Base-by-base conservation (phyloP, 2,888 invertebrate genomes). In the Latheticus oryzae region DNA sequence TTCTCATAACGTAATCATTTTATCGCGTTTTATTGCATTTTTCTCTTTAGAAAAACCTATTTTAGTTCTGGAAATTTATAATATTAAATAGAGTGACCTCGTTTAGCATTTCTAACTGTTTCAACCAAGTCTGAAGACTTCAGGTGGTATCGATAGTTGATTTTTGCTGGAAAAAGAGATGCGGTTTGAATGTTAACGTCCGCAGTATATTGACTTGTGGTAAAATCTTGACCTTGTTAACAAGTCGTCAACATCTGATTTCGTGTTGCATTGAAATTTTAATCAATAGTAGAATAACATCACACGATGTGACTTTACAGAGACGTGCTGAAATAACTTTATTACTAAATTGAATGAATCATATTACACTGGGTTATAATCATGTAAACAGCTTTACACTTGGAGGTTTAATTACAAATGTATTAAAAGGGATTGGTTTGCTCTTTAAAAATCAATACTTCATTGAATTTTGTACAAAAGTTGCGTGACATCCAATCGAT, bases 401-500 rank as follows among this genome's bases (percentile, higher is more conserved):
- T 16, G 40, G 5, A 15, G 40, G 19, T 24, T 40, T 42, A 26
- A 42, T 42, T 42, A 16, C 42, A 15, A 15, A 15, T 42, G 11
- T 28, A 28, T 28, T 19, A 19, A 19, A 19, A 2, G 28, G 12
- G 38, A 2, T 5, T 5, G 7, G 11, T 13, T 3, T 7, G 9
- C n/a, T 11, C 38, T 17, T n/a, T n/a, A n/a, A 21, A 37, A 38
- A 38, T 38, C 38, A 12, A 38, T 38, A 23, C 21, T 38, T 38
- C 21, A 38, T 38, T 38, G 23, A 38, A 38, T 23, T 7, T 21
- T 40, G 13, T 21, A 28, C 12, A 33, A 48, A 48, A 48, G 35
- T 35, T 15, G 48, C 48, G 48, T 48, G 48, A 48, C 48, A 35
- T 48, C 13, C 11, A 1, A 48, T 48, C 48, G 48, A 48, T 48